phyloP scores from a whole-genome alignment of 2,888 invertebrate species.

The Galerucella calmariensis region DNA sequence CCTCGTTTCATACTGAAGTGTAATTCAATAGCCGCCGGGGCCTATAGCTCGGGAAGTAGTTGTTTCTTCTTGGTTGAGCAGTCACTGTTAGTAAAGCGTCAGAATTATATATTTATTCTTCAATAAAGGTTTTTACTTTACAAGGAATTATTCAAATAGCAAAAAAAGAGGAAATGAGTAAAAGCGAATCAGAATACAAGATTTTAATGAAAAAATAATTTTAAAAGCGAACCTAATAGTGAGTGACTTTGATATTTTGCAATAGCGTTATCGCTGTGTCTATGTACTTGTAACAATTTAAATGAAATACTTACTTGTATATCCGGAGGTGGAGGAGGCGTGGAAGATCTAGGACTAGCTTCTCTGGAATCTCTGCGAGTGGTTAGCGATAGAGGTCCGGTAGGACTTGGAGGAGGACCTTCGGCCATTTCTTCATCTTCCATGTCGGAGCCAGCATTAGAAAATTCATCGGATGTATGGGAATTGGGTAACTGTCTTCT shows the following conservation, averaged over 20 bases:
- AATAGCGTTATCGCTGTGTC: slow-evolving; percentile 23
- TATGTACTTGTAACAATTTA: slow-evolving; percentile 4
- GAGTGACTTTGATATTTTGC: not conserved
- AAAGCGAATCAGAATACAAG: not conserved
- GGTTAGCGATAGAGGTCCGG: slow-evolving; percentile 77
- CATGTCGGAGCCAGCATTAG: slow-evolving; percentile 74
- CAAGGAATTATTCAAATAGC: no score
- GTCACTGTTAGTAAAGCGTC: no score
- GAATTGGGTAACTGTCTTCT: slow-evolving; percentile 70
- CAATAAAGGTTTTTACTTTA: no score
- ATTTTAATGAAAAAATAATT: not conserved
- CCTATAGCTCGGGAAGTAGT: no score
- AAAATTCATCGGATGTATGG: slow-evolving; percentile 76
- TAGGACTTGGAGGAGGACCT: slow-evolving; percentile 73
- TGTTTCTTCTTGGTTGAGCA: no score
- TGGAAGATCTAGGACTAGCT: slow-evolving; percentile 65
- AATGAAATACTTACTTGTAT: slow-evolving; percentile 59
- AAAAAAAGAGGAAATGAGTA: no score
- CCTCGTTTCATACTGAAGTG: no score
- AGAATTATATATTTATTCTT: no score
- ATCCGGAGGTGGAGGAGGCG: slow-evolving; percentile 55
- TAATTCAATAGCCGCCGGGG: no score
- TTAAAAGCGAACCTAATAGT: slow-evolving; percentile 1
- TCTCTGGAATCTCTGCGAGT: slow-evolving; percentile 71
- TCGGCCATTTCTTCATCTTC: slow-evolving; percentile 73